phyloP scores from a whole-genome alignment of 2,797 vertebrate genomes.

The Cossypha niveicapilla region DNA sequence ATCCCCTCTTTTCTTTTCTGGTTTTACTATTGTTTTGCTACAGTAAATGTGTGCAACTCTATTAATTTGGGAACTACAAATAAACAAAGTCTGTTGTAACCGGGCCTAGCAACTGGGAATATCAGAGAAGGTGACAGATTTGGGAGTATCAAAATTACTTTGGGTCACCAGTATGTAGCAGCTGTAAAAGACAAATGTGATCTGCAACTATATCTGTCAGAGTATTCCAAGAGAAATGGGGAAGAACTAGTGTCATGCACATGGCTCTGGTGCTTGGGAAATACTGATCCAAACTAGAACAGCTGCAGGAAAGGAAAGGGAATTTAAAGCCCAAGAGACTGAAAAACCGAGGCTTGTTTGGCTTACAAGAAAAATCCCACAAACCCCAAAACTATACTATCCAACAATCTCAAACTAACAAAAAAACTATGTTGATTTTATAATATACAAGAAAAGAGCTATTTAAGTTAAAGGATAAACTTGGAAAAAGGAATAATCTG shows the following conservation, averaged over 20 bases:
- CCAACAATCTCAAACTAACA: neutral
- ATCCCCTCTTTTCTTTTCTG: neutral
- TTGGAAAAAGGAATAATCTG: neutral
- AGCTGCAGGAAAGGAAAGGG: neutral
- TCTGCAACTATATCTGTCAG: neutral
- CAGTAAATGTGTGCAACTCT: neutral
- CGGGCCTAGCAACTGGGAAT: neutral
- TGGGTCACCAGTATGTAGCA: neutral
- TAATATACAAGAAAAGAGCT: neutral
- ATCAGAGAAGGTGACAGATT: slow-evolving; percentile 31
- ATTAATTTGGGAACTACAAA: neutral
- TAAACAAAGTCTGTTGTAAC: neutral
- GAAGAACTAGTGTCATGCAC: neutral
- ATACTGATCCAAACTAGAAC: neutral
- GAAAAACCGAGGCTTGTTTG: neutral
- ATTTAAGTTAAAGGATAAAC: neutral
- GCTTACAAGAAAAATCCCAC: neutral
- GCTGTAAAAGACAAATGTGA: slow-evolving; percentile 41
- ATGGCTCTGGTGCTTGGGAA: neutral
- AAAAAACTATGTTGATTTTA: neutral
- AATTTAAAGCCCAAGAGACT: neutral
- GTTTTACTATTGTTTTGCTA: neutral
- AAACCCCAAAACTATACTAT: neutral
- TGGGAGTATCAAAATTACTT: neutral
- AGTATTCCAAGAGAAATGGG: neutral